These are phyloP conservation scores for Rhinatrema bivittatum DNA, from an alignment of 2,797 vertebrate species.

Conservation along the genomic window DNA sequence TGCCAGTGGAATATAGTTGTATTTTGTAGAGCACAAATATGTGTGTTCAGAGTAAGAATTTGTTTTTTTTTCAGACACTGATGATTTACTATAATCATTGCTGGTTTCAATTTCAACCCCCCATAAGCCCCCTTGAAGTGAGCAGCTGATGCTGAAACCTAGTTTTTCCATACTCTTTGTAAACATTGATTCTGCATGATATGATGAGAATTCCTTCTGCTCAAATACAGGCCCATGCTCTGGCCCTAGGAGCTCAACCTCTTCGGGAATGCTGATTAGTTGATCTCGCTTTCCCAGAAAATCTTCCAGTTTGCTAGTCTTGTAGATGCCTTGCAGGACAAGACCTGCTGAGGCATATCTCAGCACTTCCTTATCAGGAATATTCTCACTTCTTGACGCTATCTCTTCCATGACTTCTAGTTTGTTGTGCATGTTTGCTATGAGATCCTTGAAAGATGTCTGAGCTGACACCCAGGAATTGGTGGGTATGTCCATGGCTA, in stretches of 20 bases:
- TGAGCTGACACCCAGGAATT: background rate
- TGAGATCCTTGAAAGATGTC: background rate
- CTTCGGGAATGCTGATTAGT: constrained; percentile 27
- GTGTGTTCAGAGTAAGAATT: background rate
- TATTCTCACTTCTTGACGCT: background rate
- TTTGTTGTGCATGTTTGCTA: constrained; percentile 1
- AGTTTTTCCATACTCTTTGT: constrained; percentile 29
- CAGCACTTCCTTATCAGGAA: constrained; percentile 31
- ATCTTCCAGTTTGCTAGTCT: background rate
- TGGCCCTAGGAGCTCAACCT: constrained; percentile 15
- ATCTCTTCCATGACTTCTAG: background rate
- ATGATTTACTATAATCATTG: background rate
- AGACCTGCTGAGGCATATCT: constrained; percentile 38
- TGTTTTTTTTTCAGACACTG: background rate
- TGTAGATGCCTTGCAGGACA: constrained; percentile 48
- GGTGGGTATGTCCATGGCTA: constrained; percentile 14
- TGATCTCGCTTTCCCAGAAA: constrained; percentile 32
- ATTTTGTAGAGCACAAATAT: constrained; percentile 35
- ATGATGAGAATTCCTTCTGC: constrained; percentile 44
- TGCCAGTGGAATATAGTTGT: constrained; percentile 40
- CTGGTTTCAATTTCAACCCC: background rate
- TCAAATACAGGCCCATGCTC: constrained; percentile 17
- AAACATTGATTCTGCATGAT: constrained; percentile 28
- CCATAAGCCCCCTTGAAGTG: background rate
- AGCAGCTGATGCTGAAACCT: constrained; percentile 22